A percentile compares a stretch with the other conserved stretches of the same genome.
phyloP scores from a whole-genome alignment of 1,140 invertebrate genomes.

The Potamilus streckersoni region DNA sequence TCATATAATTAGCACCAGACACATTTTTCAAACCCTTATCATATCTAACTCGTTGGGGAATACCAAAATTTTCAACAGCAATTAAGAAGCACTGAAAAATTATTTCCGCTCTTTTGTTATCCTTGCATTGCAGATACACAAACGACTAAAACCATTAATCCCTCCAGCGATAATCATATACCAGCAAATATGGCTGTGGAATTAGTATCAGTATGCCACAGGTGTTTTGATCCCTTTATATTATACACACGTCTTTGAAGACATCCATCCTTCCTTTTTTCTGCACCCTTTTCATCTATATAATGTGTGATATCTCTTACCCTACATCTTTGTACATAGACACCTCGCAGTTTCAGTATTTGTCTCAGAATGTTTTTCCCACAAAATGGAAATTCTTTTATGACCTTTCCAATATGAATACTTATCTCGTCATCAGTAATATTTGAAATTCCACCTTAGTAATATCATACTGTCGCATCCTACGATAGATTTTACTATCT shows the following conservation, averaged over 20 bases:
- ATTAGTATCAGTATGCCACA: slow-evolving; percentile 23
- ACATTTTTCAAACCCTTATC: slow-evolving; percentile 17
- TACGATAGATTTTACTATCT: too few species aligned
- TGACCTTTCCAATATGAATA: too few species aligned
- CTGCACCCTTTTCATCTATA: neutral
- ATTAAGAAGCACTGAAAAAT: slow-evolving; percentile 1
- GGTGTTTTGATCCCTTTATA: slow-evolving; percentile 14
- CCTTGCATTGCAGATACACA: slow-evolving; percentile 4
- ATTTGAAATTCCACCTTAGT: too few species aligned
- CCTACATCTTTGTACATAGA: slow-evolving; percentile 2
- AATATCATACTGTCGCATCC: too few species aligned
- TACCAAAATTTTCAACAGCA: slow-evolving; percentile 1
- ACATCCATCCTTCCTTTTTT: slow-evolving; percentile 2
- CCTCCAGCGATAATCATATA: slow-evolving; percentile 13
- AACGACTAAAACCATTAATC: slow-evolving; percentile 16
- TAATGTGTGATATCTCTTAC: neutral
- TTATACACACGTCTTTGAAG: slow-evolving; percentile 11
- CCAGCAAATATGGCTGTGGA: slow-evolving; percentile 18
- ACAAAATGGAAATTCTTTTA: too few species aligned
- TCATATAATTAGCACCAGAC: slow-evolving; percentile 5
- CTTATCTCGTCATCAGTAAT: too few species aligned
- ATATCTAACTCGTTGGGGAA: slow-evolving; percentile 3
- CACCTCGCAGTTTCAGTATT: too few species aligned
- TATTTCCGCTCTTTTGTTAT: slow-evolving; percentile 18
- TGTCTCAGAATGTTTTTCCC: too few species aligned